These are phyloP conservation scores for Harpagoxenus sublaevis DNA, from an alignment of 2,888 invertebrate species.

Conservation along the genomic window DNA sequence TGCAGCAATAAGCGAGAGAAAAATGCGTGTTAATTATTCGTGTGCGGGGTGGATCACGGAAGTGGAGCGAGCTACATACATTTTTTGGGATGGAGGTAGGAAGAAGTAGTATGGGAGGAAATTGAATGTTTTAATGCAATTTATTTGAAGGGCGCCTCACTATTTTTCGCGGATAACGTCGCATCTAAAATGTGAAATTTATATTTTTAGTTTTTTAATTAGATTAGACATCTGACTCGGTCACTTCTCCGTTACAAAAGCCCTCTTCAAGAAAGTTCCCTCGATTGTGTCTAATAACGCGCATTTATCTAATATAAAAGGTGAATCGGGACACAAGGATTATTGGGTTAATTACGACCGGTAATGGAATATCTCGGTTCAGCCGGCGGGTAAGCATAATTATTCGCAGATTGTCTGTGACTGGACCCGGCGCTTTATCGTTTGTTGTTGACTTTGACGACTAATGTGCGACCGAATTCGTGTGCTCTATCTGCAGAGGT, in stretches of 20 bases:
- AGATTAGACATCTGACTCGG: neutral
- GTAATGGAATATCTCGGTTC: constrained; percentile 43
- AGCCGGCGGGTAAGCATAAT: constrained; percentile 44
- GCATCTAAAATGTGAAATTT: neutral
- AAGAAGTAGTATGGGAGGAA: neutral
- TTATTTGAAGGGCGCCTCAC: neutral
- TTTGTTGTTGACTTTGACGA: constrained; percentile 63
- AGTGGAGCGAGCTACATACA: neutral
- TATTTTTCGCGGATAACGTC: neutral
- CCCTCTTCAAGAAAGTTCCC: neutral
- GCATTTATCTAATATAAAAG: constrained; percentile 17
- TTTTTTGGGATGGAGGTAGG: neutral
- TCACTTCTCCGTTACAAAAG: neutral
- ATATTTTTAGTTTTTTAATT: neutral
- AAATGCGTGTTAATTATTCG: constrained; percentile 13
- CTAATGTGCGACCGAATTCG: constrained; percentile 45
- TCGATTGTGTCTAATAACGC: neutral
- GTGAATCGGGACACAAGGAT: constrained; percentile 2
- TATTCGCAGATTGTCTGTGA: constrained; percentile 30
- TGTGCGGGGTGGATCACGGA: neutral
- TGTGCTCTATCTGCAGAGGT: constrained; percentile 33
- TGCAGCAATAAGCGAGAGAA: neutral
- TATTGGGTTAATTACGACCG: constrained; percentile 35
- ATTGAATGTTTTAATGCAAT: constrained; percentile 38
- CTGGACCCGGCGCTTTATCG: constrained; percentile 27